Conservation (phyloP, 2,888 invertebrate genomes). For the Tortricodes alternella region DNA sequence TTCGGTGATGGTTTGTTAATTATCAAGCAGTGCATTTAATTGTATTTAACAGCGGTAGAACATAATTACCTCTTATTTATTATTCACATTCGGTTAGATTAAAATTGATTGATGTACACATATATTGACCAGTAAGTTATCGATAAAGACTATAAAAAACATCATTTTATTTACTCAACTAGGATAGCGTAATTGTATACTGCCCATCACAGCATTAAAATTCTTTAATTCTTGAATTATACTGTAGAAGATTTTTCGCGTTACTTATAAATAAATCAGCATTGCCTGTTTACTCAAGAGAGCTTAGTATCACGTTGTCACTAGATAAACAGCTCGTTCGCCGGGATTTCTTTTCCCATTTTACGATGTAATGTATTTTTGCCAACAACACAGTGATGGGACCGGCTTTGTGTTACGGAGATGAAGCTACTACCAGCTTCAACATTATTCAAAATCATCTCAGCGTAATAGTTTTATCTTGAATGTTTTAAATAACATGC, state of each 20-base stretch:
- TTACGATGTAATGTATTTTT: constrained; percentile 38
- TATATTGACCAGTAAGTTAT: no score
- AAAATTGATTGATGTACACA: not conserved
- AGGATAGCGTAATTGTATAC: no score
- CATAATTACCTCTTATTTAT: constrained; percentile 17
- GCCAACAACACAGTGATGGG: constrained; percentile 35
- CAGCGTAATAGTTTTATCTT: not conserved
- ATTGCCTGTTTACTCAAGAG: constrained; percentile 27
- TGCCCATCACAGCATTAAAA: no score
- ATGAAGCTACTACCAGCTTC: constrained; percentile 29
- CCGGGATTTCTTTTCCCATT: constrained; percentile 40
- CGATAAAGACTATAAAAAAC: no score
- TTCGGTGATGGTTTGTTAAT: constrained; percentile 46
- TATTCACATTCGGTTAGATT: not conserved
- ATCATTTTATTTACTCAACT: no score
- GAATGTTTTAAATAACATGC: constrained; percentile 17
- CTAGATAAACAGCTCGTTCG: constrained; percentile 36
- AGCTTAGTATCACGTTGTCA: constrained; percentile 33
- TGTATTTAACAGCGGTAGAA: constrained; percentile 41
- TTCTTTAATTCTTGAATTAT: no score
- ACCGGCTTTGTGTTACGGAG: constrained; percentile 31
- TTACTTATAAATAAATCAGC: constrained; percentile 27
- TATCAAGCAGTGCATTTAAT: constrained; percentile 35
- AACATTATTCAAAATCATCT: constrained; percentile 12
- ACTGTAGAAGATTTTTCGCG: not conserved